Evolutionary conservation across 1,140 invertebrate species (phyloP).

Genomic region (Musca vetustissima): DNA sequence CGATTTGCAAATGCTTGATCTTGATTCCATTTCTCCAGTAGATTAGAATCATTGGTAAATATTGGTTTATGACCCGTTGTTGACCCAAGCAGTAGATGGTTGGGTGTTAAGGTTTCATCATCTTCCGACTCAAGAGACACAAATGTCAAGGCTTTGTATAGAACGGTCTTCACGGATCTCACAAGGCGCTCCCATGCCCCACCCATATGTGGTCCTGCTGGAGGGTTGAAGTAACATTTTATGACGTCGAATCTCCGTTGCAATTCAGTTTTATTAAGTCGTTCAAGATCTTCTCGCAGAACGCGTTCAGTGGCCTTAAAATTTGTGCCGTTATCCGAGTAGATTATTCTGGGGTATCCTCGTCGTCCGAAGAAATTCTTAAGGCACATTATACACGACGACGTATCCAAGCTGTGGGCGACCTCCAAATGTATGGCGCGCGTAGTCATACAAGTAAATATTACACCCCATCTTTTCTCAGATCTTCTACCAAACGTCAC

Average conservation of each 20-base stretch:
- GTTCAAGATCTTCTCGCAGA: background rate
- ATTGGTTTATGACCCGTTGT: constrained; percentile 1
- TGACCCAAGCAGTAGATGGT: constrained; percentile 12
- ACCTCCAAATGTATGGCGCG: constrained; percentile 26
- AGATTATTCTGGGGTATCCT: constrained; percentile 10
- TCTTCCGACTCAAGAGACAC: background rate
- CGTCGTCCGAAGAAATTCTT: constrained; percentile 11
- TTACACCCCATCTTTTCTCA: constrained; percentile 22
- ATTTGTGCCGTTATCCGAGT: constrained; percentile 26
- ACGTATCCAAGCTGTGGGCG: constrained; percentile 4
- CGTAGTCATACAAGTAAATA: constrained; percentile 25
- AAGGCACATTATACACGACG: constrained; percentile 26
- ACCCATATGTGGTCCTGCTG: constrained; percentile 37
- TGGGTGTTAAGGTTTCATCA: constrained; percentile 13
- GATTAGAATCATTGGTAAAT: background rate
- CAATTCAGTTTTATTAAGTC: background rate
- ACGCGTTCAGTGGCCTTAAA: background rate
- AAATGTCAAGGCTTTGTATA: constrained; percentile 8
- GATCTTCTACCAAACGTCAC: constrained; percentile 32
- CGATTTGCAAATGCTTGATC: background rate
- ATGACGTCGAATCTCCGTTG: too few relatives aligned
- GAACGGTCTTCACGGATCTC: constrained; percentile 31
- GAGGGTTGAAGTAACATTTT: constrained; percentile 38
- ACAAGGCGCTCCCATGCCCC: constrained; percentile 42
- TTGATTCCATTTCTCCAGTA: background rate